A percentile compares a stretch with the other conserved stretches of the same genome.
These are phyloP conservation scores for Catharus fuscescens DNA, from an alignment of 2,113 vertebrate species.

Conservation along the genomic window DNA sequence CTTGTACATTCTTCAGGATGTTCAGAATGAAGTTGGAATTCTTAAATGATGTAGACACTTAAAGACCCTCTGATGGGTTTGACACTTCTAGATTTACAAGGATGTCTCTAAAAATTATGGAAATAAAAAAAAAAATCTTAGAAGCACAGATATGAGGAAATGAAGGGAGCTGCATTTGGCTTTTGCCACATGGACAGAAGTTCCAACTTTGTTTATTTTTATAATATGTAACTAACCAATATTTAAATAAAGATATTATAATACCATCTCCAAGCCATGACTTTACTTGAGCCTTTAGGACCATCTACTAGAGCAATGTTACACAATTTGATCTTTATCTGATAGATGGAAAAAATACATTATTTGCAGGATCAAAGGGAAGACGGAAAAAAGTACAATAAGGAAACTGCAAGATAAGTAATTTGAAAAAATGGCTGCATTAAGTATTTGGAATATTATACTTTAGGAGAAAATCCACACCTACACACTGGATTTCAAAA, in stretches of 20 bases:
- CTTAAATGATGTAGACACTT: not conserved
- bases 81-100: not conserved
- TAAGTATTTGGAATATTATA: not conserved
- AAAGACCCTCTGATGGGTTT: not conserved
- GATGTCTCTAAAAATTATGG: not conserved
- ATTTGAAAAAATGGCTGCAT: not conserved
- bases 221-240: not conserved
- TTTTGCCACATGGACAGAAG: not conserved
- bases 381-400: accelerated
- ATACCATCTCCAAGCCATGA: not conserved
- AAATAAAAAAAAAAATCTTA: not conserved
- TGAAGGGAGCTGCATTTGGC: not conserved
- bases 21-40: not conserved
- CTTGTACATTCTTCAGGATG: not conserved
- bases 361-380: not conserved
- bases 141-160: not conserved
- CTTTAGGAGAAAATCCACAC: not conserved
- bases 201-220: not conserved
- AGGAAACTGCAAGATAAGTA: accelerated
- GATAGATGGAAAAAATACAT: not conserved
- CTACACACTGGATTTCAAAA: not conserved
- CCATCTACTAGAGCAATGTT: not conserved
- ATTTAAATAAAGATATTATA: not conserved
- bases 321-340: not conserved
- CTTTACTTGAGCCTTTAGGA: not conserved